Percentiles rank a stretch among this genome's conserved stretches.
Conservation (phyloP, 1,140 invertebrate genomes). For the Drosophila trapezifrons region DNA sequence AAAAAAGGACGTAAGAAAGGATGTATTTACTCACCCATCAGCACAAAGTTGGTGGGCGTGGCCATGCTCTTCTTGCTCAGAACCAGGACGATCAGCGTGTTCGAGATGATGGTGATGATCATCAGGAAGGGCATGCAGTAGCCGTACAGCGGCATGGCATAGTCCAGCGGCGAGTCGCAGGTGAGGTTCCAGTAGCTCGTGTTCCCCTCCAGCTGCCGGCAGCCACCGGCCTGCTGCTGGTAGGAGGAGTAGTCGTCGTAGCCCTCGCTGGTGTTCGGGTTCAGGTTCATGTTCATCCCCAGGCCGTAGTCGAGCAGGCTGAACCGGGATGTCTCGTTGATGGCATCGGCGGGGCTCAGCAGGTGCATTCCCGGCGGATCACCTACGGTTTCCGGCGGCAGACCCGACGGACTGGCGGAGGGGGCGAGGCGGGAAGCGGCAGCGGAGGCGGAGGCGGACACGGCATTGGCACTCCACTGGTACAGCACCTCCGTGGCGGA, state of each 20-base stretch:
- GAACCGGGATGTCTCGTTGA: conserved; percentile 38
- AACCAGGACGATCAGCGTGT: conserved; percentile 93
- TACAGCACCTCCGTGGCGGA: conserved; percentile 58
- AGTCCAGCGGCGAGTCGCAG: conserved; percentile 75
- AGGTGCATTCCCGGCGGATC: neutral
- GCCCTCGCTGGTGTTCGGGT: conserved; percentile 25
- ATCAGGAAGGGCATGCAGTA: conserved; percentile 89
- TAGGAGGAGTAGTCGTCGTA: conserved; percentile 50
- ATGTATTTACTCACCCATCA: conserved; percentile 87
- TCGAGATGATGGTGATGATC: conserved; percentile 94
- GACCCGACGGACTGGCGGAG: conserved; percentile 12
- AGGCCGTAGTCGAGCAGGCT: conserved; percentile 57
- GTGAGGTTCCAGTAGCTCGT: conserved; percentile 78
- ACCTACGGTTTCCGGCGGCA: neutral
- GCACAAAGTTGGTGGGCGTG: conserved; percentile 95
- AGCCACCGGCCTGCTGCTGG: conserved; percentile 49
- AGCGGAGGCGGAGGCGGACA: conserved; percentile 14
- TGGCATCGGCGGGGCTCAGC: neutral
- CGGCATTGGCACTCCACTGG: conserved; percentile 49
- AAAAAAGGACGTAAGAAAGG: too few relatives aligned
- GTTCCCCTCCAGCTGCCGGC: conserved; percentile 48
- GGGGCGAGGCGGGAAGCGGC: conserved; percentile 41
- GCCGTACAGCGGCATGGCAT: conserved; percentile 74
- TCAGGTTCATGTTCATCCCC: conserved; percentile 46
- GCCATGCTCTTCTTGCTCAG: conserved; percentile 90